phyloP scores from a whole-genome alignment of 2,888 invertebrate species.

The Eremobia ochroleuca region DNA sequence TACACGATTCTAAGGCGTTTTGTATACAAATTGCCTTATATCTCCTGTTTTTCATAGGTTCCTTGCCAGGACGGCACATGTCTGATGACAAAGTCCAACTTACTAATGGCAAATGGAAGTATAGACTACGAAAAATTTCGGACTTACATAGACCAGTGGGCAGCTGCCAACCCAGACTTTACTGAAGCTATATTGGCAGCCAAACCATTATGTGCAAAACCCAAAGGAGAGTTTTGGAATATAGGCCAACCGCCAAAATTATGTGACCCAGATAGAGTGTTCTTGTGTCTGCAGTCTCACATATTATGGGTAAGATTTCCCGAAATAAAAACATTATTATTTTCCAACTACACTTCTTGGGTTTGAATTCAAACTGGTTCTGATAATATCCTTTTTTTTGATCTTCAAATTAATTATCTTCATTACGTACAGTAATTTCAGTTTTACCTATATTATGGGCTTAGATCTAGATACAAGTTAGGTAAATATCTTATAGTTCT shows the following conservation, averaged over 20 bases:
- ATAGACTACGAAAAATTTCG: constrained; percentile 74
- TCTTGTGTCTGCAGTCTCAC: constrained; percentile 79
- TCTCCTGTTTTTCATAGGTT: neutral
- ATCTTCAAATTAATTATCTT: neutral
- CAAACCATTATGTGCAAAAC: constrained; percentile 58
- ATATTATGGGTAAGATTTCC: constrained; percentile 57
- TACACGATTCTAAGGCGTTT: neutral
- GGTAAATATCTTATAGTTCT: neutral
- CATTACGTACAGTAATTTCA: neutral
- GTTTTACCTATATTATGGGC: neutral
- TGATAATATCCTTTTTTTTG: neutral
- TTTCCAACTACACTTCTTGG: neutral
- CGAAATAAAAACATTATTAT: neutral
- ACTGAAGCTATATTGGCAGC: constrained; percentile 70
- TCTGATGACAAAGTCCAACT: constrained; percentile 75
- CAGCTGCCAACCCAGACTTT: constrained; percentile 71
- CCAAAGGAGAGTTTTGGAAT: constrained; percentile 63
- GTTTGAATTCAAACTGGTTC: neutral
- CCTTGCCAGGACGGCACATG: constrained; percentile 67
- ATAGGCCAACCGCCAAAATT: constrained; percentile 69
- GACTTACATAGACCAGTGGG: constrained; percentile 74
- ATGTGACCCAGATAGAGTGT: constrained; percentile 78
- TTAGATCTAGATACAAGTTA: neutral
- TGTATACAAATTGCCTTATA: neutral
- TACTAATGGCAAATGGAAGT: constrained; percentile 72